These are phyloP conservation scores for Gambelia wislizenii DNA, from an alignment of 2,797 vertebrate species.

Conservation along the genomic window DNA sequence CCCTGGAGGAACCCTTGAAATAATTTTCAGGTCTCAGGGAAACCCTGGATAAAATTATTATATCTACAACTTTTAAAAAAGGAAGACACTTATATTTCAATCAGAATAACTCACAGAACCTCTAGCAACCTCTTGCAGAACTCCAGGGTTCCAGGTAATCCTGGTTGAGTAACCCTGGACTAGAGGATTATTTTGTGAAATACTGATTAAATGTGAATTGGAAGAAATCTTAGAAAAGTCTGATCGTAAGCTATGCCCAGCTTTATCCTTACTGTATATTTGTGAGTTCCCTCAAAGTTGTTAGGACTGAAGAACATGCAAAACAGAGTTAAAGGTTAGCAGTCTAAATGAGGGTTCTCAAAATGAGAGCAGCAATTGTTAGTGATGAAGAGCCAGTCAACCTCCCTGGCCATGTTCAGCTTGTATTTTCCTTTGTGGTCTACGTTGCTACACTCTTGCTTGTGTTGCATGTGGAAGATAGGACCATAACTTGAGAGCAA, in stretches of 20 bases:
- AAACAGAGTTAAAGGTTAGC: not conserved
- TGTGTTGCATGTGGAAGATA: not conserved
- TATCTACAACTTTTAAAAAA: too few species aligned
- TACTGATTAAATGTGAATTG: not conserved
- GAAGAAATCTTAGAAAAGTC: not conserved
- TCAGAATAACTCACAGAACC: too few species aligned
- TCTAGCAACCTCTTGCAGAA: too few species aligned
- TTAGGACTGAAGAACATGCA: not conserved
- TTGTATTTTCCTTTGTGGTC: not conserved
- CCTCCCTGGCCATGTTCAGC: not conserved
- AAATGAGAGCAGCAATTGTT: not conserved
- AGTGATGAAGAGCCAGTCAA: not conserved
- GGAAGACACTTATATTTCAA: too few species aligned
- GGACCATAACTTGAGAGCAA: not conserved
- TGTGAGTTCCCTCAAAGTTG: not conserved
- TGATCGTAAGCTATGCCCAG: not conserved
- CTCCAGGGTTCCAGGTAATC: too few species aligned
- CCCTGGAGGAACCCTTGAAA: too few species aligned
- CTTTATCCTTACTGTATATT: not conserved
- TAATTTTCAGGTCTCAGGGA: too few species aligned
- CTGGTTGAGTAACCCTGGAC: not conserved
- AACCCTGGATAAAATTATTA: too few species aligned
- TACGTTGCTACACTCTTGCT: not conserved
- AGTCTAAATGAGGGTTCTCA: not conserved
- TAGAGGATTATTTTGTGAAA: not conserved